A percentile compares a stretch with the other conserved stretches of the same genome.
Evolutionary conservation across 2,113 vertebrate genomes (phyloP).

Genomic region (Chamaetylas fuelleborni): DNA sequence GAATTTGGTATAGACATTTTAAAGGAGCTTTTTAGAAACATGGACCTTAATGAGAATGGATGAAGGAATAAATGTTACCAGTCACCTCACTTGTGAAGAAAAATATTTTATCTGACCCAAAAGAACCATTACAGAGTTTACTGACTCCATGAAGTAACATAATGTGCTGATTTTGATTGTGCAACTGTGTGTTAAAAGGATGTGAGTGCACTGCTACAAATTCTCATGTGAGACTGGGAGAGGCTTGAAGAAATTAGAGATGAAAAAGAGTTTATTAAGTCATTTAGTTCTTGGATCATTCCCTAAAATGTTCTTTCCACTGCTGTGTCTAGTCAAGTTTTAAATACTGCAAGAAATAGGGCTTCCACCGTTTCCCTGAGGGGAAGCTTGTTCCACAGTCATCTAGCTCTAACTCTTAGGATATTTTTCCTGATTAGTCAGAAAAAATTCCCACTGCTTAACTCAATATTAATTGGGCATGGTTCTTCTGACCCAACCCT

Average conservation of each 20-base stretch:
- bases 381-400: neutral
- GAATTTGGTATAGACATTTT: neutral
- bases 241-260: slow-evolving; percentile 48
- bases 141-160: slow-evolving; percentile 48
- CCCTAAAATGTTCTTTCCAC: slow-evolving; percentile 42
- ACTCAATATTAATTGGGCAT: neutral
- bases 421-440: slow-evolving; percentile 34
- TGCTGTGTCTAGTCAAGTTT: slow-evolving; percentile 35
- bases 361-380: slow-evolving; percentile 35
- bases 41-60: slow-evolving; percentile 24
- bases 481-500: neutral
- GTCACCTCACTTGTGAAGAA: slow-evolving; percentile 38
- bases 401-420: neutral
- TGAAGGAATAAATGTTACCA: slow-evolving; percentile 36
- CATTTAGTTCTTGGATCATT: slow-evolving; percentile 25
- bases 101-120: slow-evolving; percentile 47
- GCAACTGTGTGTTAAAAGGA: slow-evolving; percentile 24
- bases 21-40: slow-evolving; percentile 21
- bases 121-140: slow-evolving; percentile 37
- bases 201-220: neutral
- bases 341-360: slow-evolving; percentile 33
- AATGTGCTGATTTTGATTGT: slow-evolving; percentile 47
- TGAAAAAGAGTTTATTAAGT: slow-evolving; percentile 39
- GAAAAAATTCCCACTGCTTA: neutral
- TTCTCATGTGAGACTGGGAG: slow-evolving; percentile 18